Evolutionary conservation across 2,113 vertebrate genomes (phyloP), one percentile per base, ranked within the genome.

Genomic region (Andinoacara biseriatus): DNA sequence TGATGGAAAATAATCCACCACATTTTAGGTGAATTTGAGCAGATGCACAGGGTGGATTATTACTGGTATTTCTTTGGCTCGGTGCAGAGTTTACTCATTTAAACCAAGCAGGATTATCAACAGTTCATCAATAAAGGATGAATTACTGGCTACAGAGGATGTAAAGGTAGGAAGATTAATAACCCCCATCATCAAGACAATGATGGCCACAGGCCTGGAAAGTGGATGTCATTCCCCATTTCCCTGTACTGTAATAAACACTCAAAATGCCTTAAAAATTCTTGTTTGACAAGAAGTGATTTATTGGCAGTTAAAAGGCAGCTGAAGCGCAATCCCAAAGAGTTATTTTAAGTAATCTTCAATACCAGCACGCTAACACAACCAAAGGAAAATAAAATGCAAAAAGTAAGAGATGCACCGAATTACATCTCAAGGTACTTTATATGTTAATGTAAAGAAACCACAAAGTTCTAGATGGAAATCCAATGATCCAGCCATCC

Each of bases 1-100:
- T 4, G 29, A 58, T n/a, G 20, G 13, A 0, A 0, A 20, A 58
- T 60, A 0, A 52, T 24, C 24, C 0, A 0, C 24, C 38, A 20
- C 15, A 22, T 11, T 33, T 74, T 49, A 29, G 0, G 35, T 0
- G 11, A 59, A 69, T 69, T 11, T 69, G 0, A 49, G 31, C 65
- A 74, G 33, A 54, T 24, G 33, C 14, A 38, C 10, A 26, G 14
- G n/a, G 24, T 7, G 2, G 38, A 10, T 2, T 61, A 10, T 49
- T 54, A 46, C 15, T 20, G 40, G 31, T 72, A 72, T 7, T 72
- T 5, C 65, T 52, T 58, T 69, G 65, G 65, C 24, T 29, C 65
- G 52, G 43, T 52, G 17, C 26, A 1, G 43, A 3, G 43, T 69
- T 74, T 40, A 74, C 17, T 43, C 15, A 24, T 56, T 11, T 52